These are phyloP conservation scores for Neoniphon sammara DNA, from an alignment of 2,797 vertebrate species.

Conservation along the genomic window DNA sequence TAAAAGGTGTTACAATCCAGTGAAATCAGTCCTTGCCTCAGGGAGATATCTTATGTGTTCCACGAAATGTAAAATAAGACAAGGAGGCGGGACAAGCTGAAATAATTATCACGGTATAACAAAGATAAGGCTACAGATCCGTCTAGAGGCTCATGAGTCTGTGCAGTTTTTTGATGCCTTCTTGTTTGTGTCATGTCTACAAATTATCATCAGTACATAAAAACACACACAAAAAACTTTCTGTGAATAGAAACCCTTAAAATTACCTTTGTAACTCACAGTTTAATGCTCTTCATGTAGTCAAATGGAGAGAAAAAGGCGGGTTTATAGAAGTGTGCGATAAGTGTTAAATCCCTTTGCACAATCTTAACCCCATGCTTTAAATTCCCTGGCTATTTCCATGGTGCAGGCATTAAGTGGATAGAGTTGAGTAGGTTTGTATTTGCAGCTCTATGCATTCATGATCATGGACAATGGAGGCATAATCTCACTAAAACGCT, in stretches of 20 bases:
- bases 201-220: constrained; percentile 7
- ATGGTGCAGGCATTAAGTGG: constrained; percentile 29
- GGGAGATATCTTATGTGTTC: constrained; percentile 57
- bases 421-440: constrained; percentile 47
- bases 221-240: not conserved
- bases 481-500: constrained; percentile 50
- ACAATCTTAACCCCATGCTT: constrained; percentile 41
- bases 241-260: not conserved
- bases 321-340: constrained; percentile 6
- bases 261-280: constrained; percentile 18
- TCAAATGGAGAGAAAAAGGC: constrained; percentile 17
- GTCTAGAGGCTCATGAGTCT: constrained; percentile 25
- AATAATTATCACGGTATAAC: constrained; percentile 31
- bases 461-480: constrained; percentile 36
- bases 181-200: not conserved
- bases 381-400: constrained; percentile 47
- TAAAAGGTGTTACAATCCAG: constrained; percentile 66
- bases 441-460: constrained; percentile 45
- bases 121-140: constrained; percentile 28
- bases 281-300: constrained; percentile 9
- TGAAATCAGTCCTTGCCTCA: constrained; percentile 57
- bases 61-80: constrained; percentile 48
- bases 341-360: constrained; percentile 42
- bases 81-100: constrained; percentile 24
- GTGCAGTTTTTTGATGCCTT: constrained; percentile 3